A percentile compares a stretch with the other conserved stretches of the same genome.
phyloP scores from a whole-genome alignment of 2,888 invertebrate genomes.

The Steinernema carpocapsae region DNA sequence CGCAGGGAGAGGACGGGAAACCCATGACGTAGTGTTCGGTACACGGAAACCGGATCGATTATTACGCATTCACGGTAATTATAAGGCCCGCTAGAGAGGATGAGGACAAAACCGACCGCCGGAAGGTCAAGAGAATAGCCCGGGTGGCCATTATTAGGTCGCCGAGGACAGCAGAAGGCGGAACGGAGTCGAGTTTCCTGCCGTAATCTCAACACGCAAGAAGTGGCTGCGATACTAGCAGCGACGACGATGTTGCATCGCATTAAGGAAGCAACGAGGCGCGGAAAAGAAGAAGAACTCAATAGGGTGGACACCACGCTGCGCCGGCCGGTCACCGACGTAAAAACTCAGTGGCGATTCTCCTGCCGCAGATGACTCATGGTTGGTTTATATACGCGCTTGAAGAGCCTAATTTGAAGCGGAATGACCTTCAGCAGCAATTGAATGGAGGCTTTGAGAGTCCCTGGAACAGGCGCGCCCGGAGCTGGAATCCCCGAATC shows the following conservation, averaged over 20 bases:
- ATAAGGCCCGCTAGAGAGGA: not conserved
- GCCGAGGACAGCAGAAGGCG: not conserved
- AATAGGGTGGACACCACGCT: constrained; percentile 16
- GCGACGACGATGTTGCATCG: constrained; percentile 17
- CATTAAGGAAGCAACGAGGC: constrained; percentile 27
- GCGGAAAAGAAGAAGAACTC: not conserved
- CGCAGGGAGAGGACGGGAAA: not conserved
- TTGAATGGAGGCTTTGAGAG: not conserved
- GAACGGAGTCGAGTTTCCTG: constrained; percentile 18
- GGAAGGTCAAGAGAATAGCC: not conserved
- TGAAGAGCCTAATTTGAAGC: not conserved
- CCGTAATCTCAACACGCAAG: too few relatives aligned
- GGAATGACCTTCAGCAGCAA: not conserved
- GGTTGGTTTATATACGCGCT: not conserved
- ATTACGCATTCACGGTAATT: constrained; percentile 33
- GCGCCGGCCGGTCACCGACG: constrained; percentile 1
- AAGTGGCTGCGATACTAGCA: not conserved
- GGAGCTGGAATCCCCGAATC: not conserved
- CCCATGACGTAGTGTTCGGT: not conserved
- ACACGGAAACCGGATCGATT: not conserved
- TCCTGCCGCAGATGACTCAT: not conserved
- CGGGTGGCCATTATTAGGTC: not conserved
- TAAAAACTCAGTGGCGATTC: not conserved
- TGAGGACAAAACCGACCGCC: constrained; percentile 15
- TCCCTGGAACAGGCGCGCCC: not conserved